Percentiles rank a stretch among this genome's conserved stretches.
Evolutionary conservation across 2,113 vertebrate genomes (phyloP).

Genomic region (Anarhynchus alexandrinus): DNA sequence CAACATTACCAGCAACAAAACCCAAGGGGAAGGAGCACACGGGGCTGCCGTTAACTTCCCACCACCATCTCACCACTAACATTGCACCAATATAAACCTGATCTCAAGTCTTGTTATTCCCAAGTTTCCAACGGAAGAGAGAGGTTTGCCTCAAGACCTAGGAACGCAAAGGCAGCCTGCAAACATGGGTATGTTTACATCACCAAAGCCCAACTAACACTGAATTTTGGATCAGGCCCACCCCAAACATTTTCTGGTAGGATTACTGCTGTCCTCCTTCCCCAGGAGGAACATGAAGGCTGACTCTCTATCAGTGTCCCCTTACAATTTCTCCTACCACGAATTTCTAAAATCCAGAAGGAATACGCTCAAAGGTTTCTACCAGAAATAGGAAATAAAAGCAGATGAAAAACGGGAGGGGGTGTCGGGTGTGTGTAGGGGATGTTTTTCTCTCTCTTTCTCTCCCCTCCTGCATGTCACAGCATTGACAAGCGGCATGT

Average conservation of each 20-base stretch:
- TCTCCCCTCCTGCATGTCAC: background rate
- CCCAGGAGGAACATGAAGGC: background rate
- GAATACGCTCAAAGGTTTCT: background rate
- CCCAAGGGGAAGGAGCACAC: background rate
- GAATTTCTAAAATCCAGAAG: background rate
- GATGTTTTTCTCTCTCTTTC: background rate
- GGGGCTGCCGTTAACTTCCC: background rate
- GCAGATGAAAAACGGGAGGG: background rate
- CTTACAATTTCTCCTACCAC: background rate
- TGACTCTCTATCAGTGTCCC: accelerated
- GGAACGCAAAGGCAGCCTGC: background rate
- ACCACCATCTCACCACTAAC: background rate
- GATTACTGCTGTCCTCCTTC: background rate
- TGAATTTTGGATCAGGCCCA: background rate
- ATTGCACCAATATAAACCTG: background rate
- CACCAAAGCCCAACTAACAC: background rate
- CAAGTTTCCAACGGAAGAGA: background rate
- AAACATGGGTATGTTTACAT: background rate
- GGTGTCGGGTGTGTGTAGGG: accelerated
- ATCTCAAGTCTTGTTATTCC: background rate
- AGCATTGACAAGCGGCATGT: background rate
- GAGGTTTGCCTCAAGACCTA: background rate
- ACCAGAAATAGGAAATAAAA: background rate
- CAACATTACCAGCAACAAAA: background rate
- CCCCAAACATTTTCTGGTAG: background rate